phyloP scores from a whole-genome alignment of 2,888 invertebrate species.

The Carabus problematicus region DNA sequence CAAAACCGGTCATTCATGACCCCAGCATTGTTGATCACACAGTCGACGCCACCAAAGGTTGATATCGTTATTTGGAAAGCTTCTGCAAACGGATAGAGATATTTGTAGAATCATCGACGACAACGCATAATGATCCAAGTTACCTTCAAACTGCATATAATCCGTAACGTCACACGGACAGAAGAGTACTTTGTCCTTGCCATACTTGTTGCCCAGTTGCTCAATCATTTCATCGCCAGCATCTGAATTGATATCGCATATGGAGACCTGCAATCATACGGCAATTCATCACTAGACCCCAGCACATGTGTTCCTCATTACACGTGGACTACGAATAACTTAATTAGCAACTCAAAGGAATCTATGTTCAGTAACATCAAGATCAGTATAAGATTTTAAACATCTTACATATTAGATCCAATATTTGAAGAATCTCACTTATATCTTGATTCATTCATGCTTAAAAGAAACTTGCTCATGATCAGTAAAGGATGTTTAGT shows the following conservation, averaged over 20 bases:
- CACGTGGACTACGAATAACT: not conserved
- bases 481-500: no score
- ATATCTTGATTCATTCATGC: no score
- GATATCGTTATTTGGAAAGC: conserved; percentile 77
- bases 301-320: conserved; percentile 8
- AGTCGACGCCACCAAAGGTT: conserved; percentile 75
- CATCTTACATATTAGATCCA: no score
- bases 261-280: conserved; percentile 65
- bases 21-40: conserved; percentile 80
- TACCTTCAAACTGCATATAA: conserved; percentile 80
- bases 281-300: not conserved
- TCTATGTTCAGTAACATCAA: not conserved
- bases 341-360: not conserved
- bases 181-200: conserved; percentile 73
- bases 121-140: no score
- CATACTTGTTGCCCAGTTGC: conserved; percentile 70
- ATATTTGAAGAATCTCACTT: no score
- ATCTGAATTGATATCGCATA: conserved; percentile 77
- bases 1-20: conserved; percentile 76
- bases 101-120: no score
- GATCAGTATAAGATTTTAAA: no score
- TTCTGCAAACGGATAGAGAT: conserved; percentile 60
- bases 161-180: conserved; percentile 81
- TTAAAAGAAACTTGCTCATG: no score
- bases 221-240: conserved; percentile 74